Percentiles rank a stretch among this genome's conserved stretches.
Evolutionary conservation across 1,140 invertebrate species (phyloP).

Genomic region (Chelonus insularis): DNA sequence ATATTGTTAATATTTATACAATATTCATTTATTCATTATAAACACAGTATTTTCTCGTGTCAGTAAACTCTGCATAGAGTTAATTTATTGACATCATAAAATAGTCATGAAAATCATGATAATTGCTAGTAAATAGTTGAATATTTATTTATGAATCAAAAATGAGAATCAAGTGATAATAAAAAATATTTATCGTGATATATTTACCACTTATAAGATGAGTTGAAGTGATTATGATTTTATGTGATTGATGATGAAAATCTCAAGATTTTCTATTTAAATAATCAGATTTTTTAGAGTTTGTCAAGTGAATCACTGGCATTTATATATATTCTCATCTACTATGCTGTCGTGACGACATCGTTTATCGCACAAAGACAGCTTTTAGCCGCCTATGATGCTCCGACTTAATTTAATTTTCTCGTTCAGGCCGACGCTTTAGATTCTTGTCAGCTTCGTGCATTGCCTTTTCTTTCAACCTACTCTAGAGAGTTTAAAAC

Average conservation of each 20-base stretch:
- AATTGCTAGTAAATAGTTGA: too few species aligned
- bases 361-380: conserved; percentile 21
- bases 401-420: conserved; percentile 27
- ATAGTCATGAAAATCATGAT: too few species aligned
- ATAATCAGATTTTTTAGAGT: background rate
- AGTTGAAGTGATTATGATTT: too few species aligned
- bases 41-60: too few species aligned
- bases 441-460: background rate
- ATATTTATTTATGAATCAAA: too few species aligned
- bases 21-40: too few species aligned
- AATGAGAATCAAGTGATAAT: too few species aligned
- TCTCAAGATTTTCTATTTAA: background rate
- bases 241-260: background rate
- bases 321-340: background rate
- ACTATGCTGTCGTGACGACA: background rate
- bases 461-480: background rate
- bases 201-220: too few species aligned
- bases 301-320: background rate
- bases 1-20: too few species aligned
- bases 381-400: conserved; percentile 28
- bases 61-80: too few species aligned
- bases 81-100: too few species aligned
- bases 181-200: too few species aligned
- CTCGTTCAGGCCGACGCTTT: conserved; percentile 12
- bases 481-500: background rate